Conservation (phyloP, 1,140 invertebrate genomes). For the Dendrolimus punctatus region DNA sequence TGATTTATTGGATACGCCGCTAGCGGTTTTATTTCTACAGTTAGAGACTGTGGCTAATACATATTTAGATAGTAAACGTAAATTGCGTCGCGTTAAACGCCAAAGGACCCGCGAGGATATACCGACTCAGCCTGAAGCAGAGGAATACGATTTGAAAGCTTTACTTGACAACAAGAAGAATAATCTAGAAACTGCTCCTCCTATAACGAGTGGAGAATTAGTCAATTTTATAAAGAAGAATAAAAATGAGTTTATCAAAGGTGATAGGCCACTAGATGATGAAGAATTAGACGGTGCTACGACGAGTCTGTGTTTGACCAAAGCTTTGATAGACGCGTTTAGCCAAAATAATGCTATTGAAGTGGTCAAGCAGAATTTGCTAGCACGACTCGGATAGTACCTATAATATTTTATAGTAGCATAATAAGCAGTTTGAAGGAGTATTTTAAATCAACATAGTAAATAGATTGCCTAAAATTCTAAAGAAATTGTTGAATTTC, state of each 20-base stretch:
- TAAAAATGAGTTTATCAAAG: constrained; percentile 33
- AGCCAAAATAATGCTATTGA: constrained; percentile 54
- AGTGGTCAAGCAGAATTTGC: constrained; percentile 55
- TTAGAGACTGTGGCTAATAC: constrained; percentile 54
- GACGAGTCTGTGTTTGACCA: constrained; percentile 45
- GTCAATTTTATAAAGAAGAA: constrained; percentile 53
- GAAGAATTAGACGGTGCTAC: constrained; percentile 47
- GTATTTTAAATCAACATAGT: too few species aligned
- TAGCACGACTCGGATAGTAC: constrained; percentile 35
- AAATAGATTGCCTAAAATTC: too few species aligned
- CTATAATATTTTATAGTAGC: not conserved
- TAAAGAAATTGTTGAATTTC: too few species aligned
- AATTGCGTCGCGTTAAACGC: constrained; percentile 49
- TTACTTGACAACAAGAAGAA: constrained; percentile 39
- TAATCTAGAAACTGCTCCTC: constrained; percentile 35
- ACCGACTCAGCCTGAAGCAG: constrained; percentile 6
- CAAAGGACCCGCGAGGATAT: constrained; percentile 48
- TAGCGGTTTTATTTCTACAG: constrained; percentile 63
- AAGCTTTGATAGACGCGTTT: constrained; percentile 55
- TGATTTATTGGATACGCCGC: constrained; percentile 57
- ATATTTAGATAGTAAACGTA: constrained; percentile 52
- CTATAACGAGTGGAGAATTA: constrained; percentile 37
- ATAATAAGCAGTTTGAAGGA: not conserved
- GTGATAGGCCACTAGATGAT: constrained; percentile 28
- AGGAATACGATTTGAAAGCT: constrained; percentile 42